These are phyloP conservation scores for Catostomus latipinnis DNA, from an alignment of 2,797 vertebrate species.

Conservation along the genomic window DNA sequence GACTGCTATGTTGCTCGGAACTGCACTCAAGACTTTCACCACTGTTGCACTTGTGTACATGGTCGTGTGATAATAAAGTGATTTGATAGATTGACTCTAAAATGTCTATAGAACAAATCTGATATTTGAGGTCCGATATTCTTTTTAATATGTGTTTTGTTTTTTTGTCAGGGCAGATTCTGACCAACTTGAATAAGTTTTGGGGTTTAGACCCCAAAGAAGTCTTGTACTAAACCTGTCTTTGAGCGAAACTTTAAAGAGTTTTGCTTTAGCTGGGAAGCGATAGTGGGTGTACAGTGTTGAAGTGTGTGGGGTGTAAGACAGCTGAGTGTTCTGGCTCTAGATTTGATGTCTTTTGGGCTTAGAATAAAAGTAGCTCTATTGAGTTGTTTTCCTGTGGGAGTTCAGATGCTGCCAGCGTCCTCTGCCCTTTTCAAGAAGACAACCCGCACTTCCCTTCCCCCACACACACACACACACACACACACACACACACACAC, in stretches of 20 bases:
- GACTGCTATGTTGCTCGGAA: too few species aligned
- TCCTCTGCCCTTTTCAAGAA: slow-evolving; percentile 45
- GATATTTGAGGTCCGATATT: too few species aligned
- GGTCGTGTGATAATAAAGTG: too few species aligned
- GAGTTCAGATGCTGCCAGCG: slow-evolving; percentile 36
- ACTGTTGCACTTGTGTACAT: too few species aligned
- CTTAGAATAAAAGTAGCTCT: slow-evolving; percentile 33
- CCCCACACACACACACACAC: slow-evolving; percentile 2
- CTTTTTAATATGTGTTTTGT: too few species aligned
- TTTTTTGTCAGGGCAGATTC: background rate
- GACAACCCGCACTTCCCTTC: slow-evolving; percentile 23
- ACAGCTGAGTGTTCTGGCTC: slow-evolving; percentile 8
- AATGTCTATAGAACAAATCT: too few species aligned
- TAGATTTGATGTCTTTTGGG: slow-evolving; percentile 33
- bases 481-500: background rate
- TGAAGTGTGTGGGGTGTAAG: slow-evolving; percentile 12
- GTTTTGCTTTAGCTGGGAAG: background rate
- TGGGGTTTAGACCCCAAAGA: background rate
- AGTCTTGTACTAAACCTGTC: background rate
- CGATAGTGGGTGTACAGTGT: slow-evolving; percentile 8
- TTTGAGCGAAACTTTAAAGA: slow-evolving; percentile 10
- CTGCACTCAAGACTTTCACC: too few species aligned
- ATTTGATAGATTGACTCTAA: too few species aligned
- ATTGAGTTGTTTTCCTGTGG: slow-evolving; percentile 31
- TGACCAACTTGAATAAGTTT: background rate